Percentiles rank a stretch among this genome's conserved stretches.
These are phyloP conservation scores for Hippolais icterina DNA, from an alignment of 2,113 vertebrate species.

Conservation along the genomic window DNA sequence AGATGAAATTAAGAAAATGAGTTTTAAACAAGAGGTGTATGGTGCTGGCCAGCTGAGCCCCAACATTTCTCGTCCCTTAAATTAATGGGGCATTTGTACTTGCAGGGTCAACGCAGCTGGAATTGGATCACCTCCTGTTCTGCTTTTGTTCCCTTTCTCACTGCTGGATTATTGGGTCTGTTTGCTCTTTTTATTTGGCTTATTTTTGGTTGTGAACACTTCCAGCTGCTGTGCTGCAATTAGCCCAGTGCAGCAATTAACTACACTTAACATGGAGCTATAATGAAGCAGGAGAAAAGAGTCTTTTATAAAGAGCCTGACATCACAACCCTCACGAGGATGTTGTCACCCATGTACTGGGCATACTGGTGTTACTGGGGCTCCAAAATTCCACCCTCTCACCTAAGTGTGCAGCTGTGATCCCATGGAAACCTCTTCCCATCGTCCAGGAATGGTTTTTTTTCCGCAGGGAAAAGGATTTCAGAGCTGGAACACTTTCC, in stretches of 20 bases:
- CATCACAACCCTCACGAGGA: neutral
- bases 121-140: neutral
- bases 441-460: fast-evolving
- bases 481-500: neutral
- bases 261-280: neutral
- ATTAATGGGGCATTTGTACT: neutral
- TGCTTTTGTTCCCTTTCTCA: neutral
- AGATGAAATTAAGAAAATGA: constrained; percentile 31
- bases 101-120: neutral
- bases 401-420: neutral
- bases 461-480: neutral
- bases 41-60: neutral
- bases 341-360: neutral
- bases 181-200: neutral
- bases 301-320: neutral
- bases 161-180: neutral
- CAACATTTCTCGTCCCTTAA: neutral
- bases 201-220: neutral
- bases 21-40: constrained; percentile 21
- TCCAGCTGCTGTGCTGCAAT: constrained; percentile 3
- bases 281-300: neutral
- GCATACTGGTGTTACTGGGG: neutral
- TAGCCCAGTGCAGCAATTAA: neutral
- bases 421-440: neutral
- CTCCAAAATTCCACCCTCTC: neutral